Evolutionary conservation across 1,140 invertebrate species (phyloP).

Genomic region (Drosophila leontia): DNA sequence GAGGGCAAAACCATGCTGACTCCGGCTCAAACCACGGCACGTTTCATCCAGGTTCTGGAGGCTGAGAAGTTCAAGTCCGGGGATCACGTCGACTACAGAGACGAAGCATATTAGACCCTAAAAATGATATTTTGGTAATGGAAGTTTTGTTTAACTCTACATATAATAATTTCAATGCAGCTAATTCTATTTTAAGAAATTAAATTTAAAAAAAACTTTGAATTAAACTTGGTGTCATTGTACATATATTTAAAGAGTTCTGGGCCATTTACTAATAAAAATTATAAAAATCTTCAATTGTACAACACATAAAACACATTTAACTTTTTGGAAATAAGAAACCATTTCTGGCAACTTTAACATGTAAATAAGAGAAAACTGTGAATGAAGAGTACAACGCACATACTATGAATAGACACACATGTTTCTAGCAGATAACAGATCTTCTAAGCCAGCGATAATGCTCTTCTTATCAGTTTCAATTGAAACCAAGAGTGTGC

Average conservation of each 20-base stretch:
- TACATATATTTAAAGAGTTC: neutral
- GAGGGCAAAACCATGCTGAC: slow-evolving; percentile 90
- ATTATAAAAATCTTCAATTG: neutral
- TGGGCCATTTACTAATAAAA: no score
- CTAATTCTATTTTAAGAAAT: no score
- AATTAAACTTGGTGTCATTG: neutral
- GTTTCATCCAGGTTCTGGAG: slow-evolving; percentile 90
- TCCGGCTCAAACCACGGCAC: slow-evolving; percentile 90
- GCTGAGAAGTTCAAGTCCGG: slow-evolving; percentile 92
- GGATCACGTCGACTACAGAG: slow-evolving; percentile 95
- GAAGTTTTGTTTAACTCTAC: neutral
- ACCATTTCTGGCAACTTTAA: neutral
- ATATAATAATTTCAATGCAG: neutral
- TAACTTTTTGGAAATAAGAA: neutral
- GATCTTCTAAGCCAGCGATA: neutral
- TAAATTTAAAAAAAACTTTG: no score
- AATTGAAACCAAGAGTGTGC: neutral
- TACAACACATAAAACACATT: neutral
- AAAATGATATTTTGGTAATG: slow-evolving; percentile 1
- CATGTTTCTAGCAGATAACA: slow-evolving; percentile 3
- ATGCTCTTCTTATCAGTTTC: slow-evolving; percentile 2
- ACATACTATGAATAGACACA: neutral
- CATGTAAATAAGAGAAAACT: neutral
- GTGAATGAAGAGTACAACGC: neutral
- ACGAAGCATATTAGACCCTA: slow-evolving; percentile 79